Conservation (phyloP, 2,113 vertebrate species). For the Rousettus leschenaultii region DNA sequence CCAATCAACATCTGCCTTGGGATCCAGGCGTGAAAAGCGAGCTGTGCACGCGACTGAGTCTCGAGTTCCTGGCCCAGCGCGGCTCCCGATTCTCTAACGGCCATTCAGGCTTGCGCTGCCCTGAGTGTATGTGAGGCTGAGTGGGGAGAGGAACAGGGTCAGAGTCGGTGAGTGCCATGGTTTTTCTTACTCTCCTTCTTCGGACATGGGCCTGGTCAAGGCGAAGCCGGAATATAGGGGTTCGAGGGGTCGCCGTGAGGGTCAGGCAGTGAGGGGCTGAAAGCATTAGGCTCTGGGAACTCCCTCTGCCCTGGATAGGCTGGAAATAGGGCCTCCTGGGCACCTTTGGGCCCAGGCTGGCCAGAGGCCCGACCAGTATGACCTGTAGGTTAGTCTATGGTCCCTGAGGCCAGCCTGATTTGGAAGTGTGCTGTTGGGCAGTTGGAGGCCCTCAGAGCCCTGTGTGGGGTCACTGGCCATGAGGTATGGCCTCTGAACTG, state of each 20-base stretch:
- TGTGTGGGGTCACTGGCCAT: background rate
- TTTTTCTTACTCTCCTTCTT: conserved; percentile 11
- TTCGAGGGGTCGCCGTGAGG: background rate
- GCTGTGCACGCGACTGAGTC: background rate
- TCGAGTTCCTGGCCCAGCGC: background rate
- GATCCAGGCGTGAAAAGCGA: accelerated
- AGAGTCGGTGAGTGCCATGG: conserved; percentile 7
- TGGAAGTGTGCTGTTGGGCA: background rate
- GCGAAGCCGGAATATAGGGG: background rate
- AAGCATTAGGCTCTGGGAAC: background rate
- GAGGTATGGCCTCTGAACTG: background rate
- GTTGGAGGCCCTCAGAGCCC: background rate
- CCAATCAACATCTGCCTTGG: conserved; percentile 39
- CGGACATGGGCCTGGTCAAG: background rate
- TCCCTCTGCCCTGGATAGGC: background rate
- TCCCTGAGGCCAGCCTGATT: background rate
- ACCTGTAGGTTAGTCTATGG: background rate
- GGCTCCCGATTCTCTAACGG: background rate
- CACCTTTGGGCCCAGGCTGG: background rate
- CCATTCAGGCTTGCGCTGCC: background rate
- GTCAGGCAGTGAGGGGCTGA: background rate
- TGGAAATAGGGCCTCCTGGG: background rate
- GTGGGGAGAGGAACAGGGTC: background rate
- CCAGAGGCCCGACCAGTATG: background rate
- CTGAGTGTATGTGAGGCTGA: background rate